phyloP scores from a whole-genome alignment of 2,888 invertebrate species.

The Pristionchus mayeri region DNA sequence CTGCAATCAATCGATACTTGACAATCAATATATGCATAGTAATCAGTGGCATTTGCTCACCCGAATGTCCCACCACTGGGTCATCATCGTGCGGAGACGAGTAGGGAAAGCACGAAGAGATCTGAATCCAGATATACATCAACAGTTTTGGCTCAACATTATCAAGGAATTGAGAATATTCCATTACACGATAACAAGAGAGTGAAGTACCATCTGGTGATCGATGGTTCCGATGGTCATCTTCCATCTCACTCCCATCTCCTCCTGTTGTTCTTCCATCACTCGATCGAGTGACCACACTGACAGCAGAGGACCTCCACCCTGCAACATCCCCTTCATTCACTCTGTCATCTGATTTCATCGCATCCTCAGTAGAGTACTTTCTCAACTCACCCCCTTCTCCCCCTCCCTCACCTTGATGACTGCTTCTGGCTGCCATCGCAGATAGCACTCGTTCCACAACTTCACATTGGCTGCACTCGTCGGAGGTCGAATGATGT shows the following conservation, averaged over 20 bases:
- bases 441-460: conserved; percentile 62
- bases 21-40: not conserved
- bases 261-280: conserved; percentile 7
- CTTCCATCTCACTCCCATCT: conserved; percentile 40
- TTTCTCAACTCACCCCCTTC: not conserved
- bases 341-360: too few relatives aligned
- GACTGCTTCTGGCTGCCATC: conserved; percentile 60
- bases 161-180: not conserved
- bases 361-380: not conserved
- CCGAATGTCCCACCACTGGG: conserved; percentile 22
- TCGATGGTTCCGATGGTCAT: conserved; percentile 43
- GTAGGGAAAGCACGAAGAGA: conserved; percentile 43
- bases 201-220: not conserved
- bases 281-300: conserved; percentile 41
- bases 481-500: conserved; percentile 60
- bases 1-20: not conserved
- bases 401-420: conserved; percentile 38
- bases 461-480: conserved; percentile 54
- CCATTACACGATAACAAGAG: not conserved
- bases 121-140: too few relatives aligned
- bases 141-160: too few relatives aligned
- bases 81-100: conserved; percentile 3
- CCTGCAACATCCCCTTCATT: not conserved
- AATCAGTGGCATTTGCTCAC: not conserved
- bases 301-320: conserved; percentile 16